Percentiles rank a stretch among this genome's conserved stretches.
Conservation (phyloP, 1,140 invertebrate species). For the silkworm (Bombyx mori) region ASM3026992v2 NC_085109.1:11333501-11334000, state of each 20-base stretch:
- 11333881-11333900: too few species aligned
- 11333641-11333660: slow-evolving; percentile 67
- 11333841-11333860: too few species aligned
- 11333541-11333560: slow-evolving; percentile 22
- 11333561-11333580: slow-evolving; percentile 33
- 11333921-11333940: too few species aligned
- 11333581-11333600: slow-evolving; percentile 31
- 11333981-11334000: too few species aligned
- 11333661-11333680: slow-evolving; percentile 73
- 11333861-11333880: too few species aligned
- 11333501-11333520: too few species aligned
- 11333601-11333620: slow-evolving; percentile 53
- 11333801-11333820: too few species aligned
- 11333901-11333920: too few species aligned
- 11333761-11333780: slow-evolving; percentile 39
- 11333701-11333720: slow-evolving; percentile 67
- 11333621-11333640: slow-evolving; percentile 64
- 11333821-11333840: too few species aligned
- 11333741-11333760: slow-evolving; percentile 65
- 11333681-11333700: slow-evolving; percentile 72
- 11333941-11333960: too few species aligned
- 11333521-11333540: background rate
- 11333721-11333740: slow-evolving; percentile 54
- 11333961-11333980: too few species aligned
- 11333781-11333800: background rate